Evolutionary conservation across 2,888 invertebrate genomes (phyloP).

Genomic region (Cantharis flavilabris): DNA sequence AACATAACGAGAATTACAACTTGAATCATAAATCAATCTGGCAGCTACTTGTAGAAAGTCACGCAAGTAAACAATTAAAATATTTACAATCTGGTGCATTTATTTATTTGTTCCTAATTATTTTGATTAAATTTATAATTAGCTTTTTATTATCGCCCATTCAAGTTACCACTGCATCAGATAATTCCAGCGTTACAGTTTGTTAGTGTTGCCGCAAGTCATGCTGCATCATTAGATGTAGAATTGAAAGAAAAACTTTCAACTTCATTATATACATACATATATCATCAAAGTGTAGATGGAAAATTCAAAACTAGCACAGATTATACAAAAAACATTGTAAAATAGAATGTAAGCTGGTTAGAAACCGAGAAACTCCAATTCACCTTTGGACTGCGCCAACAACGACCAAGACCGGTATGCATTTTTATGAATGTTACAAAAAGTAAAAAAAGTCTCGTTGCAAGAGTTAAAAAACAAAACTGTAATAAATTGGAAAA

Average conservation of each 20-base stretch:
- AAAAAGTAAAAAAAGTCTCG: background rate
- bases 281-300: background rate
- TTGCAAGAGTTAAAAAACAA: background rate
- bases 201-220: background rate
- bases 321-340: background rate
- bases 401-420: background rate
- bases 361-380: background rate
- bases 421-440: background rate
- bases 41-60: constrained; percentile 33
- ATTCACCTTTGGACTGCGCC: background rate
- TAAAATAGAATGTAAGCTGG: background rate
- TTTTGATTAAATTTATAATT: background rate
- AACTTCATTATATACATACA: background rate
- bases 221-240: background rate
- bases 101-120: constrained; percentile 11
- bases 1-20: constrained; percentile 28
- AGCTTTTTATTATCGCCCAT: background rate
- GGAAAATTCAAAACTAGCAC: background rate
- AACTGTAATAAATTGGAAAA: background rate
- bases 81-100: constrained; percentile 30
- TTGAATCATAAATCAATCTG: constrained; percentile 34
- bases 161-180: background rate
- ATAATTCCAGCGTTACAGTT: background rate
- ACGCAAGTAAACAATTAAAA: constrained; percentile 40
- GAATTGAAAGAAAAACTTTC: background rate